Conservation (phyloP, 2,888 invertebrate genomes). For the Drosophila robusta region DNA sequence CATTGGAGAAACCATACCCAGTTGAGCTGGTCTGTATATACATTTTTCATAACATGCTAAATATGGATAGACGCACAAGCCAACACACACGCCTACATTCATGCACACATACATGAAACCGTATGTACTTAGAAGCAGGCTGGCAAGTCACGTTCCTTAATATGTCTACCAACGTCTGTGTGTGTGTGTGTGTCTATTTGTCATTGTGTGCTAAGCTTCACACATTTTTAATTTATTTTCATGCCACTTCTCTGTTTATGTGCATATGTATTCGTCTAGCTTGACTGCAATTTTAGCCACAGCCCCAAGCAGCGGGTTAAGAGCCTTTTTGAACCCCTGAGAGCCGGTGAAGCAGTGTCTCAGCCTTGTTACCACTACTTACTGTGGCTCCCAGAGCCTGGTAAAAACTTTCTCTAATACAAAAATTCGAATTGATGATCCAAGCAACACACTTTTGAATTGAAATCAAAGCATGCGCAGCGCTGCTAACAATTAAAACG, state of each 20-base stretch:
- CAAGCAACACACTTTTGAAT: conserved; percentile 20
- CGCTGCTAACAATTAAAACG: conserved; percentile 1
- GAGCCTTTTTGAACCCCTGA: conserved; percentile 59
- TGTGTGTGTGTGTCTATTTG: conserved; percentile 11
- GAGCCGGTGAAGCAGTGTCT: conserved; percentile 39
- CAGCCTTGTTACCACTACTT: not conserved
- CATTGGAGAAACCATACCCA: conserved; percentile 28
- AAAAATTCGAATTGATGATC: not conserved
- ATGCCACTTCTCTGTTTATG: conserved; percentile 38
- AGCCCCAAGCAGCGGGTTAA: conserved; percentile 69
- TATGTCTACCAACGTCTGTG: conserved; percentile 46
- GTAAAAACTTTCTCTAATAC: conserved; percentile 13
- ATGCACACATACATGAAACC: conserved; percentile 2
- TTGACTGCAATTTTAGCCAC: conserved; percentile 53
- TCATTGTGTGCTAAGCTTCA: conserved; percentile 43
- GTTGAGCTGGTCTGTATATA: conserved; percentile 49
- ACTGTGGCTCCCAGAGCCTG: conserved; percentile 11
- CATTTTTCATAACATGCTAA: conserved; percentile 77
- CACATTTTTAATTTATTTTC: conserved; percentile 76
- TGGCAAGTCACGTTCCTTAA: conserved; percentile 71
- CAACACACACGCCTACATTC: not conserved
- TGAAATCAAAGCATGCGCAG: conserved; percentile 22
- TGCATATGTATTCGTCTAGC: conserved; percentile 22
- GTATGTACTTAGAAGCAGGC: conserved; percentile 34
- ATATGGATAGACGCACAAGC: conserved; percentile 43